Evolutionary conservation across 2,888 invertebrate genomes (phyloP), one percentile per base, ranked within the genome.

Genomic region (Drosophila borealis): DNA sequence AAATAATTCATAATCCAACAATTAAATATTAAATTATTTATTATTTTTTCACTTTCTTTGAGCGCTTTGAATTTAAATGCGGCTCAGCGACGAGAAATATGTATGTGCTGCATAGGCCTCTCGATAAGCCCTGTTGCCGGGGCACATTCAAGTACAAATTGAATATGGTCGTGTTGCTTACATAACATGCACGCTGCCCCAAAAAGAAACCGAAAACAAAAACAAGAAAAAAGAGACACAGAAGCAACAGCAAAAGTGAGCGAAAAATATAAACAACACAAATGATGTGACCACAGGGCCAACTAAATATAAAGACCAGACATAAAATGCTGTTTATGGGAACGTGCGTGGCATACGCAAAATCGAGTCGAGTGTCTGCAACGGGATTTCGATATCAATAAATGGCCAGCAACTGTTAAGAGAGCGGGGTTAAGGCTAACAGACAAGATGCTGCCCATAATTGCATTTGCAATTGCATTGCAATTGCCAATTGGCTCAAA

Each of bases 241-340:
- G 42, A 8, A 37, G 42, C 45, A 51, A 19, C 14, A 42, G 14
- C 10, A 17, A 41, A 51, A 56, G 36, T 14, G 19, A 14, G 34
- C 37, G 42, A 45, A 48, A 36, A 36, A 10, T 34, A 54, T 29
- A 25, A 41, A 25, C 39, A 36, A 17, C 21, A 14, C 29, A 37
- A 49, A 44, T 51, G 36, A 55, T 53, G 64, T 41, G 60, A 29
- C 44, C 61, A 62, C 34, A 36, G 68, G 59, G 75, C 56, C 70
- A 68, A 76, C 82, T 74, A 55, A 67, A 44, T 62, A 85, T 81
- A 79, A 88, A 85, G 69, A 79, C 48, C 29, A 64, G 77, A 71
- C 77, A 74, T 85, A 70, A 84, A 88, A 71, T 49, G 86, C 62
- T 79, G 82, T 68, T 88, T 79, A 81, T 79, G 39, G 55, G 64